phyloP scores from a whole-genome alignment of 2,797 vertebrate genomes.

The Atherinosoma microstoma region DNA sequence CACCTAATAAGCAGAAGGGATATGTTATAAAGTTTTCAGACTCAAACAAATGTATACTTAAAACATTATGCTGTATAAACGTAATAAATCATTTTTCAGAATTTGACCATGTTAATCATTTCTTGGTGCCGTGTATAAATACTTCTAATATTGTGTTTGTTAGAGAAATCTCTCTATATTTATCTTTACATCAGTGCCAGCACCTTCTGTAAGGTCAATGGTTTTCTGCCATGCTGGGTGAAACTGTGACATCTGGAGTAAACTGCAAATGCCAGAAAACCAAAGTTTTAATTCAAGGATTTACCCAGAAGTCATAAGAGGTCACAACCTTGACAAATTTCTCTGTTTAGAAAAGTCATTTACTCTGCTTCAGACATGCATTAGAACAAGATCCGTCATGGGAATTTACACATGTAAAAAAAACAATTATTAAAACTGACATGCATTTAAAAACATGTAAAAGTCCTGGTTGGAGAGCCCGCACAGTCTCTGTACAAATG shows the following conservation, averaged over 20 bases:
- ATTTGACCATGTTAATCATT: slow-evolving; percentile 56
- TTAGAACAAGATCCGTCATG: slow-evolving; percentile 3
- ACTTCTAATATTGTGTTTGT: too few relatives aligned
- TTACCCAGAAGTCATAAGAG: background rate
- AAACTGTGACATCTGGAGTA: background rate
- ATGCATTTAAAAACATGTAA: background rate
- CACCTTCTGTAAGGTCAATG: too few relatives aligned
- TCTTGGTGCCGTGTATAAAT: background rate
- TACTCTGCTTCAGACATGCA: slow-evolving; percentile 33
- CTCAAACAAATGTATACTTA: slow-evolving; percentile 83
- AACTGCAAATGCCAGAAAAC: background rate
- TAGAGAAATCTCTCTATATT: background rate
- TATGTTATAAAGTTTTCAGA: slow-evolving; percentile 80
- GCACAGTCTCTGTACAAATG: background rate
- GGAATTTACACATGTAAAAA: slow-evolving; percentile 11
- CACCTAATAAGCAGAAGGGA: slow-evolving; percentile 75
- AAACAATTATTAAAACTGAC: background rate
- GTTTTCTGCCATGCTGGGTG: background rate
- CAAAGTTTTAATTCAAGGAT: background rate
- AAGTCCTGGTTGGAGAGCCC: background rate
- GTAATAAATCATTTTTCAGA: slow-evolving; percentile 85
- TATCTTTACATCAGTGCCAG: too few relatives aligned
- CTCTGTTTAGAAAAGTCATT: slow-evolving; percentile 8
- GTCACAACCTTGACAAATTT: background rate
- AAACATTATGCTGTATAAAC: slow-evolving; percentile 85